A percentile compares a stretch with the other conserved stretches of the same genome.
These are phyloP conservation scores for Glaucomys volans DNA, from an alignment of 2,113 vertebrate genomes.

Conservation along the genomic window DNA sequence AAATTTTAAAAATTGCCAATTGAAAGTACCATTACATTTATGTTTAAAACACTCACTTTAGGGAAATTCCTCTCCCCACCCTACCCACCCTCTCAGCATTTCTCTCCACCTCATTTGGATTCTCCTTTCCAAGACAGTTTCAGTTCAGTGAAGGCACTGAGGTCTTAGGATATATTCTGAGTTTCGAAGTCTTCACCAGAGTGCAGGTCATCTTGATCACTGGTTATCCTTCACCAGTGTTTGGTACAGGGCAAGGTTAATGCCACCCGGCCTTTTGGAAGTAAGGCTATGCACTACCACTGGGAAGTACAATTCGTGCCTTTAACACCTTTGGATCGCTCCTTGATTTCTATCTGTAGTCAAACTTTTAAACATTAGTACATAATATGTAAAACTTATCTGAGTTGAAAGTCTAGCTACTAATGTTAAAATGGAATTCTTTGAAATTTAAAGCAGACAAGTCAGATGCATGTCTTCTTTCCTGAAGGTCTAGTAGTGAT, in stretches of 20 bases:
- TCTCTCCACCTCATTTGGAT: not conserved
- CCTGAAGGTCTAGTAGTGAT: not conserved
- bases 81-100: not conserved
- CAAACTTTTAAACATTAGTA: not conserved
- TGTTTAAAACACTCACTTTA: not conserved
- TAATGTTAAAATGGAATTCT: constrained; percentile 12
- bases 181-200: not conserved
- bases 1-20: not conserved
- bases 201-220: not conserved
- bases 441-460: constrained; percentile 3
- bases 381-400: not conserved
- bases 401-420: not conserved
- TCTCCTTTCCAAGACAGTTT: not conserved
- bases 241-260: not conserved
- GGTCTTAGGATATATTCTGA: not conserved
- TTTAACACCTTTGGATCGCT: not conserved
- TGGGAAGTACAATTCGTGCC: not conserved
- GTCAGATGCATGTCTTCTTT: not conserved
- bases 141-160: not conserved
- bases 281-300: not conserved
- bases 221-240: not conserved
- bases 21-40: not conserved
- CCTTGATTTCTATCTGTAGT: not conserved
- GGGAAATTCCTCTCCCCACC: not conserved
- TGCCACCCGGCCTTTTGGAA: not conserved